These are phyloP conservation scores for Entomyzon cyanotis DNA, from an alignment of 2,113 vertebrate genomes.

Conservation along the genomic window DNA sequence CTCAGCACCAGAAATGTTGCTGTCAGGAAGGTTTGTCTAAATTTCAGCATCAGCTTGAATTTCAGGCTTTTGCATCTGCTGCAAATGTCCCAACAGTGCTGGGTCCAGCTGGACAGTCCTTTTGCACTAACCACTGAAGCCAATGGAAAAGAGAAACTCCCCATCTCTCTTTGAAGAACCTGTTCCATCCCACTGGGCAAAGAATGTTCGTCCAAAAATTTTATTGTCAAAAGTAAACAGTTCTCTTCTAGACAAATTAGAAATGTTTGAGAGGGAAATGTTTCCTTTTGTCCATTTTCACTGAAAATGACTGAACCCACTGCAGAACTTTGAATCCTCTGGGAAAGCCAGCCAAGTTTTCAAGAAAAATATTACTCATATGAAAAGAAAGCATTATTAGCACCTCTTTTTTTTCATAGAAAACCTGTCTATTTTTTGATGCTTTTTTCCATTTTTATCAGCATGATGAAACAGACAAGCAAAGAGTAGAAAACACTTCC, in stretches of 20 bases:
- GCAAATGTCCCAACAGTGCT: neutral
- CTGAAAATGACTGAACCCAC: neutral
- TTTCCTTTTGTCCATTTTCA: neutral
- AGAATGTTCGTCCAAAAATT: neutral
- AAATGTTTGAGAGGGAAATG: neutral
- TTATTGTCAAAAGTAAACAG: neutral
- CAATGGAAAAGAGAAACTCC: neutral
- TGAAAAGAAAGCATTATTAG: neutral
- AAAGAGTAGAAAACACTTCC: neutral
- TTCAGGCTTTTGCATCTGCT: neutral
- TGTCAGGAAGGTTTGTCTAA: neutral
- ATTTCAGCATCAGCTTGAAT: neutral
- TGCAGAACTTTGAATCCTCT: neutral
- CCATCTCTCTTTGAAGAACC: neutral
- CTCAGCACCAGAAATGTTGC: neutral
- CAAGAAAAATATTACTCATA: neutral
- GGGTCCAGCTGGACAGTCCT: neutral
- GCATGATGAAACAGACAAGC: neutral
- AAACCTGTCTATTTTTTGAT: neutral
- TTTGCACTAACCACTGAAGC: neutral
- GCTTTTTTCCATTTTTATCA: neutral
- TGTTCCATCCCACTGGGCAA: neutral
- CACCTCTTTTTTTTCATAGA: neutral
- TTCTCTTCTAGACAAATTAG: neutral
- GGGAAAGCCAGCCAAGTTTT: neutral